These are phyloP conservation scores for Chlamydotis undulata DNA, from an alignment of 2,113 vertebrate species.

Conservation along the genomic window DNA sequence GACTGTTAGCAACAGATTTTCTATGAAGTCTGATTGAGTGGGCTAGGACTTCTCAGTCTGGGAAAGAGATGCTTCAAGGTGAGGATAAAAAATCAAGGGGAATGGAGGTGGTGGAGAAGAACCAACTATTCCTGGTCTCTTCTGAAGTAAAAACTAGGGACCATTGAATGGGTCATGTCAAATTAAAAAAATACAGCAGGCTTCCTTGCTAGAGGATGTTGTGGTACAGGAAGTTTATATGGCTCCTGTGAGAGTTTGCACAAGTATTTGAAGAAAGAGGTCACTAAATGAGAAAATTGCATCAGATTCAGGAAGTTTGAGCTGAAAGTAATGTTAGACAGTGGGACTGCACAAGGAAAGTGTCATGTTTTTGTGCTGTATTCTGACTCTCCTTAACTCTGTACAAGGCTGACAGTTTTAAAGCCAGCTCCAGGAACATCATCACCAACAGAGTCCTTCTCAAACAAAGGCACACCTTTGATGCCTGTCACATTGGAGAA, in stretches of 20 bases:
- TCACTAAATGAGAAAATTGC: neutral
- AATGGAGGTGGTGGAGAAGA: neutral
- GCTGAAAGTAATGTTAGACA: neutral
- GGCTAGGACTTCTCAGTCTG: neutral
- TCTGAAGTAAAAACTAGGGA: neutral
- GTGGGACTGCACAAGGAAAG: neutral
- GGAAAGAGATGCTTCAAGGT: neutral
- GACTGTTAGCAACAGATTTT: neutral
- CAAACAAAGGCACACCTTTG: neutral
- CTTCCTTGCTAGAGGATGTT: neutral
- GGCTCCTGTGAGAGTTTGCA: neutral
- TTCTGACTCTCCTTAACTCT: neutral
- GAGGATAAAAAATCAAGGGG: neutral
- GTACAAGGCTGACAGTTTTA: neutral
- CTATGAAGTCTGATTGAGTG: neutral
- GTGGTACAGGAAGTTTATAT: neutral
- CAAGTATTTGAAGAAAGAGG: neutral
- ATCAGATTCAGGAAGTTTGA: neutral
- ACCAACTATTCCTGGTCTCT: neutral
- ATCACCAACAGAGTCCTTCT: neutral
- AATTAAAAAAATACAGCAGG: neutral
- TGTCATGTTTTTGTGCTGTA: rapidly evolving
- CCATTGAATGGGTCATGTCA: neutral
- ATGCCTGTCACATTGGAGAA: neutral
- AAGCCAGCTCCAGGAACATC: neutral